Percentiles rank a stretch among this genome's conserved stretches.
phyloP scores from a whole-genome alignment of 2,797 vertebrate species.

The Xyrichtys novacula region DNA sequence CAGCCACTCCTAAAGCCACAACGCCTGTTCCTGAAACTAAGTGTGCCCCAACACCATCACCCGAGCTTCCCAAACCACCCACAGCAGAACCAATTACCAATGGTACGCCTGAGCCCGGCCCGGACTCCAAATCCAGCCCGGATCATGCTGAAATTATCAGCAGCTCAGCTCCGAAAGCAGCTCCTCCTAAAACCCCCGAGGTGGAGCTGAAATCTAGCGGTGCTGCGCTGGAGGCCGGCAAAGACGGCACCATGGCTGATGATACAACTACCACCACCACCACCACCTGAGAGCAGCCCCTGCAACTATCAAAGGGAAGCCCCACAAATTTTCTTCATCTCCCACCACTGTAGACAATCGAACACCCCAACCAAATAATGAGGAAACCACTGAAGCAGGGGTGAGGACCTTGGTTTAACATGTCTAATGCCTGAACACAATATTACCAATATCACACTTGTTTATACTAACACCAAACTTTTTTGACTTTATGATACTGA shows the following conservation, averaged over 20 bases:
- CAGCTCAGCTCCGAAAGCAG: conserved; percentile 61
- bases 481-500: conserved; percentile 57
- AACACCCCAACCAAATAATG: conserved; percentile 73
- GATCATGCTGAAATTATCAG: conserved; percentile 63
- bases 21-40: conserved; percentile 28
- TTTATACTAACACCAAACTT: conserved; percentile 57
- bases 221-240: conserved; percentile 60
- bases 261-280: conserved; percentile 59
- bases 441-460: conserved; percentile 57
- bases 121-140: conserved; percentile 70
- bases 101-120: conserved; percentile 74
- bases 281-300: conserved; percentile 67
- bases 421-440: conserved; percentile 72
- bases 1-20: conserved; percentile 55
- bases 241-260: conserved; percentile 68
- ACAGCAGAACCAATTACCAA: conserved; percentile 80
- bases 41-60: neutral
- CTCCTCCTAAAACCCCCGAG: conserved; percentile 79
- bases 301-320: conserved; percentile 46
- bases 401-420: conserved; percentile 64
- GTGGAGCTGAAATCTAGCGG: conserved; percentile 72
- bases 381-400: conserved; percentile 69
- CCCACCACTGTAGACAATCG: conserved; percentile 77
- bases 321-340: conserved; percentile 65
- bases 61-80: conserved; percentile 63